phyloP scores from a whole-genome alignment of 2,888 invertebrate species.

The Odontocolon sp. region DNA sequence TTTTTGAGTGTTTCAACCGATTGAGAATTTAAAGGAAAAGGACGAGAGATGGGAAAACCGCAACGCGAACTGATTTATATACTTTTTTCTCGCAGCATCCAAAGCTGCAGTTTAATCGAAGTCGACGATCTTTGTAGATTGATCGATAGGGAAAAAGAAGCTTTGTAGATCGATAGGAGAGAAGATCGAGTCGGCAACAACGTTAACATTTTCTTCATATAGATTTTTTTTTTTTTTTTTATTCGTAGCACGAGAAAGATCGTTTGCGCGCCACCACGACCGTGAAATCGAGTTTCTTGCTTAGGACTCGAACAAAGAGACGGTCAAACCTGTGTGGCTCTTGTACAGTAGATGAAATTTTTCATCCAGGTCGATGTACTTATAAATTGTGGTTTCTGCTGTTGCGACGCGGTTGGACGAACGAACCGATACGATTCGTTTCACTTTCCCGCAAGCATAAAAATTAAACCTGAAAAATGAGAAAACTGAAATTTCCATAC shows the following conservation, averaged over 20 bases:
- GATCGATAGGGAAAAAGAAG: constrained; percentile 21
- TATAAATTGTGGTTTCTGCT: constrained; percentile 1
- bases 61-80: constrained; percentile 22
- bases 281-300: constrained; percentile 61
- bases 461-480: constrained; percentile 25
- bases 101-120: background rate
- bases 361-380: constrained; percentile 58
- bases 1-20: background rate
- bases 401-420: constrained; percentile 23
- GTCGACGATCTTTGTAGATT: background rate
- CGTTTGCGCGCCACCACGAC: constrained; percentile 48
- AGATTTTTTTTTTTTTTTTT: constrained; percentile 13
- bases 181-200: constrained; percentile 1
- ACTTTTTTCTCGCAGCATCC: background rate
- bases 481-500: no score
- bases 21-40: background rate
- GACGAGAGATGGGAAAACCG: constrained; percentile 31
- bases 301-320: constrained; percentile 55
- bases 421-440: constrained; percentile 50
- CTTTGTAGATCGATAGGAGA: constrained; percentile 3
- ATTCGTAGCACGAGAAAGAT: constrained; percentile 4
- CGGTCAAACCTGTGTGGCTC: constrained; percentile 53
- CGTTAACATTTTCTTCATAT: constrained; percentile 41
- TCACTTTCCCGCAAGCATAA: constrained; percentile 49
- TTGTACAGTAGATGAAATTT: constrained; percentile 48